Conservation (phyloP, 2,888 invertebrate species). For the Orchestes rusci region DNA sequence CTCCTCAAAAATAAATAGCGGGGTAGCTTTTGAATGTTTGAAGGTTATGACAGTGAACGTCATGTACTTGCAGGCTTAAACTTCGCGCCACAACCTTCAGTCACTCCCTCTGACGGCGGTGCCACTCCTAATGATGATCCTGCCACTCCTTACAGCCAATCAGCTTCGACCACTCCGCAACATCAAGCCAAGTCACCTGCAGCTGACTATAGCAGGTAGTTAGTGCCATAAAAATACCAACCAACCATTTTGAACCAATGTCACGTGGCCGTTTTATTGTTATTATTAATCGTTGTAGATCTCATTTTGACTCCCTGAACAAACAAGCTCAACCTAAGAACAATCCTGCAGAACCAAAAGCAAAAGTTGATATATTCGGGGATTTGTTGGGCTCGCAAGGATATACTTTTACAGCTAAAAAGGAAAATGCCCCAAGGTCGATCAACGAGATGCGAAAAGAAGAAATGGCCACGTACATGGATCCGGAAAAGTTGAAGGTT, state of each 20-base stretch:
- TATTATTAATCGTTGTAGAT: conserved; percentile 9
- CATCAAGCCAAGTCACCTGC: conserved; percentile 43
- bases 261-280: neutral
- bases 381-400: conserved; percentile 87
- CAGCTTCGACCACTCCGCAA: conserved; percentile 30
- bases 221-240: too few species aligned
- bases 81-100: too few species aligned
- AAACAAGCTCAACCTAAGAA: conserved; percentile 24
- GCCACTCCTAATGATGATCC: conserved; percentile 32
- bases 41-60: too few species aligned
- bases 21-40: too few species aligned
- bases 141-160: conserved; percentile 40
- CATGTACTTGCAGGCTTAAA: too few species aligned
- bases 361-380: conserved; percentile 72
- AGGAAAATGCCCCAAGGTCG: conserved; percentile 70
- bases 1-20: too few species aligned
- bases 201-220: conserved; percentile 54
- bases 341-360: conserved; percentile 32
- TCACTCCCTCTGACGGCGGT: too few species aligned
- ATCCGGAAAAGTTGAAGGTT: conserved; percentile 82
- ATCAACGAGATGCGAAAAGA: conserved; percentile 91
- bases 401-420: conserved; percentile 71
- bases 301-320: conserved; percentile 57
- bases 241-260: too few species aligned
- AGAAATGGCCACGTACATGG: conserved; percentile 79